A percentile compares a stretch with the other conserved stretches of the same genome.
phyloP scores from a whole-genome alignment of 1,140 invertebrate genomes.

The Drosophila aff. region DNA sequence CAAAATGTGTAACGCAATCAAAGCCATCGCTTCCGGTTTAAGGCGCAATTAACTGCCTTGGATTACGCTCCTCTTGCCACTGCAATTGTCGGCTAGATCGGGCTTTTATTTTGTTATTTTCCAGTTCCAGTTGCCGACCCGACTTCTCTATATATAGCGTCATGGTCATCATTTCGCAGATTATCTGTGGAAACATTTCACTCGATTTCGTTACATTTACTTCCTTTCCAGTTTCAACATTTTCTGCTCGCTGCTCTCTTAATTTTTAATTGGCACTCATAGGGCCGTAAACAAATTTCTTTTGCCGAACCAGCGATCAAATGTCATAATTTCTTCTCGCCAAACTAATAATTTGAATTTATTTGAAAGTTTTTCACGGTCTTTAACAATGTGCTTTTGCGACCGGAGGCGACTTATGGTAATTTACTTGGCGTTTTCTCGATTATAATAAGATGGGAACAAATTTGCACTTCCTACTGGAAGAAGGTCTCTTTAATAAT shows the following conservation, averaged over 20 bases:
- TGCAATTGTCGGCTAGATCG: constrained; percentile 47
- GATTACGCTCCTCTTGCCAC: constrained; percentile 70
- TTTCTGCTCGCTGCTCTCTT: constrained; percentile 41
- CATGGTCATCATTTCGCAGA: constrained; percentile 78
- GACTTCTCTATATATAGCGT: constrained; percentile 59
- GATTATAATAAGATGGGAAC: constrained; percentile 9
- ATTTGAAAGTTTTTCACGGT: constrained; percentile 44
- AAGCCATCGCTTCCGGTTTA: constrained; percentile 83
- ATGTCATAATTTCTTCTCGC: constrained; percentile 70
- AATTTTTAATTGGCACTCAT: constrained; percentile 74
- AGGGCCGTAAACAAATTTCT: constrained; percentile 75
- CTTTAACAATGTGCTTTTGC: constrained; percentile 32
- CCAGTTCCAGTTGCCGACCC: constrained; percentile 19
- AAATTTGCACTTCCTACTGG: constrained; percentile 34
- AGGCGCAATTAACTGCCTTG: constrained; percentile 81
- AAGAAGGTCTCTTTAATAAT: constrained; percentile 11
- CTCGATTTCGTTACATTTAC: constrained; percentile 46
- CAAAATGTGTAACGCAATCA: constrained; percentile 83
- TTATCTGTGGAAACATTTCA: constrained; percentile 62
- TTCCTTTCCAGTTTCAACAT: constrained; percentile 57
- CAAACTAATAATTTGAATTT: constrained; percentile 36
- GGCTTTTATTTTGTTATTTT: constrained; percentile 14
- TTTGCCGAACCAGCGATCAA: constrained; percentile 53
- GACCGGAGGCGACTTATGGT: constrained; percentile 27
- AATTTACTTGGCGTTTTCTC: constrained; percentile 29